Percentiles rank a stretch among this genome's conserved stretches.
phyloP scores from a whole-genome alignment of 2,888 invertebrate species.

The Acholoe squamosa region DNA sequence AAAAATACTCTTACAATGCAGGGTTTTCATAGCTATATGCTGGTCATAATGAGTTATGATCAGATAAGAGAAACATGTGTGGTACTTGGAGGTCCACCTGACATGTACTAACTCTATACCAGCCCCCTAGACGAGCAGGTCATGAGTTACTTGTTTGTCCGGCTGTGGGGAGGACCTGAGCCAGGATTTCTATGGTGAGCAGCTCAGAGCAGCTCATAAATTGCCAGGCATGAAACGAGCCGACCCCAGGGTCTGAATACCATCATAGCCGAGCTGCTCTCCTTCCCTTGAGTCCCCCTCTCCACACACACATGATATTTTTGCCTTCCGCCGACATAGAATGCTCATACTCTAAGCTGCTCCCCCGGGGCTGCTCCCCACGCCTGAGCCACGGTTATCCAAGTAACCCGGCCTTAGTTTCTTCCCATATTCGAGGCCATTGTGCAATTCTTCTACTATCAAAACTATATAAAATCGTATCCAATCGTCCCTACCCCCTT shows the following conservation, averaged over 20 bases:
- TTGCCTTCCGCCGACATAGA: background rate
- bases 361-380: background rate
- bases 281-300: background rate
- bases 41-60: no score
- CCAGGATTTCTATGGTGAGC: slow-evolving; percentile 22
- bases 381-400: no score
- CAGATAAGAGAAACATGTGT: no score
- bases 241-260: background rate
- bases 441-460: no score
- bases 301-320: background rate
- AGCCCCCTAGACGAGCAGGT: background rate
- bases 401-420: no score
- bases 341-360: background rate
- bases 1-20: no score
- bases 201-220: background rate
- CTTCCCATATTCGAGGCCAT: no score
- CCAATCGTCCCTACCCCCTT: no score
- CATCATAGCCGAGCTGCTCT: background rate
- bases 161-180: slow-evolving; percentile 2
- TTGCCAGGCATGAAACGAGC: background rate
- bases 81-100: no score
- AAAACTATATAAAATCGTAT: no score
- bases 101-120: no score
- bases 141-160: slow-evolving; percentile 15
- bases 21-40: no score